phyloP scores from a whole-genome alignment of 92 coral and sea anemone genomes.

The Phymanthus crucifer region DNA sequence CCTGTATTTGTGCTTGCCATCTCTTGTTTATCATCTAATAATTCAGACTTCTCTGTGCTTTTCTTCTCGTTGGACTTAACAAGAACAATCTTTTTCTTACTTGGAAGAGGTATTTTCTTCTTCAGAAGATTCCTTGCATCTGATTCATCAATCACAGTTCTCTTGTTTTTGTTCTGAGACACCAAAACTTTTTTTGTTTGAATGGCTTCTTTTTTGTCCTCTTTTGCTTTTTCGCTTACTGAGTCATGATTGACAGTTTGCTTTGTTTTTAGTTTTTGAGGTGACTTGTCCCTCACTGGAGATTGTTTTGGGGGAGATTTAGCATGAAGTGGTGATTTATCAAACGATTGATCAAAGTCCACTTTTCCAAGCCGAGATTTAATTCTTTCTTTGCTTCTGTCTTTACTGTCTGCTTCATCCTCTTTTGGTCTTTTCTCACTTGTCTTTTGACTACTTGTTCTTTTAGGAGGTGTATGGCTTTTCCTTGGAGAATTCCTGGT shows the following conservation, averaged over 20 bases:
- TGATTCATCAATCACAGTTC: conserved; percentile 8
- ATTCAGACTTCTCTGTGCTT: neutral
- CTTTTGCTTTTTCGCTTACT: conserved; percentile 7
- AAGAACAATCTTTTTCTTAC: conserved; percentile 12
- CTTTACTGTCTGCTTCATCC: neutral
- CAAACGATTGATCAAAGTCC: neutral
- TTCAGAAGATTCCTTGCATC: conserved; percentile 39
- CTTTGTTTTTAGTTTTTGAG: neutral
- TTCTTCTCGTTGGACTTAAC: neutral
- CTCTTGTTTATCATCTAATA: neutral
- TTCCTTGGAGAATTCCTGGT: conserved; percentile 2
- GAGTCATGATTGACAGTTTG: conserved; percentile 10
- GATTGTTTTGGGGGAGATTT: neutral
- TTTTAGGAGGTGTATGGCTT: conserved; percentile 29
- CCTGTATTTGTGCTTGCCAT: neutral
- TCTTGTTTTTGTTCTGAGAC: conserved; percentile 15
- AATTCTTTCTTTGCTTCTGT: conserved; percentile 2
- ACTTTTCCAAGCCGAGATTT: neutral
- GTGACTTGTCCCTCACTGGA: neutral
- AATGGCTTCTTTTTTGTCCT: neutral
- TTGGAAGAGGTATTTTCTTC: neutral
- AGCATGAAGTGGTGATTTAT: neutral
- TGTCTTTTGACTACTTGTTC: neutral
- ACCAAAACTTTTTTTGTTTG: neutral
- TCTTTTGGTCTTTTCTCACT: conserved; percentile 3